Evolutionary conservation across 2,113 vertebrate genomes (phyloP).

Genomic region (Oenanthe oenanthe): DNA sequence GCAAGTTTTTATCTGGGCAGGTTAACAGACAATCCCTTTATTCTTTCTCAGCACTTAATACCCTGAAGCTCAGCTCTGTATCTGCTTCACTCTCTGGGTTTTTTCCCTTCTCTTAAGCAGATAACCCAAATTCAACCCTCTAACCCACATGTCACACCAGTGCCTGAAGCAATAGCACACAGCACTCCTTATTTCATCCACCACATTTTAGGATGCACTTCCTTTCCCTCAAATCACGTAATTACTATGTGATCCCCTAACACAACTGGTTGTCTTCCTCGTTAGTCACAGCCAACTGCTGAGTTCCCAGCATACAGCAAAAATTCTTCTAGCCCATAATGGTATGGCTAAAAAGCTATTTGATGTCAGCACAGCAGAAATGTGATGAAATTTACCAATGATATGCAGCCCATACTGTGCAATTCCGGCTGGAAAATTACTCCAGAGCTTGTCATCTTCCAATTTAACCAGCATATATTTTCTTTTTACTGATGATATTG

Average conservation of each 20-base stretch:
- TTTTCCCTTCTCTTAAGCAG: not conserved
- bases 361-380: not conserved
- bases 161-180: not conserved
- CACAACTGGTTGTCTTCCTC: not conserved
- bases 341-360: not conserved
- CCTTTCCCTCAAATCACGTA: not conserved
- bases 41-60: not conserved
- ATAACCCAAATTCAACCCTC: not conserved
- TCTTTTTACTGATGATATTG: not conserved
- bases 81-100: not conserved
- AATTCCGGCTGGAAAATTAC: not conserved
- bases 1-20: not conserved
- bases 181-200: not conserved
- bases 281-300: slow-evolving; percentile 4
- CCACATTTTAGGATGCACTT: not conserved
- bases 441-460: not conserved
- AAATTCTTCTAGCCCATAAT: not conserved
- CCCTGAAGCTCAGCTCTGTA: not conserved
- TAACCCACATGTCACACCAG: not conserved
- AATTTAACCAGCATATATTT: not conserved
- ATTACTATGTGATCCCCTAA: not conserved
- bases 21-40: not conserved
- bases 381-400: not conserved
- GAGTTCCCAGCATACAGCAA: not conserved
- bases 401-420: not conserved